Evolutionary conservation across 2,797 vertebrate genomes (phyloP).

Genomic region (Rachycentron canadum): DNA sequence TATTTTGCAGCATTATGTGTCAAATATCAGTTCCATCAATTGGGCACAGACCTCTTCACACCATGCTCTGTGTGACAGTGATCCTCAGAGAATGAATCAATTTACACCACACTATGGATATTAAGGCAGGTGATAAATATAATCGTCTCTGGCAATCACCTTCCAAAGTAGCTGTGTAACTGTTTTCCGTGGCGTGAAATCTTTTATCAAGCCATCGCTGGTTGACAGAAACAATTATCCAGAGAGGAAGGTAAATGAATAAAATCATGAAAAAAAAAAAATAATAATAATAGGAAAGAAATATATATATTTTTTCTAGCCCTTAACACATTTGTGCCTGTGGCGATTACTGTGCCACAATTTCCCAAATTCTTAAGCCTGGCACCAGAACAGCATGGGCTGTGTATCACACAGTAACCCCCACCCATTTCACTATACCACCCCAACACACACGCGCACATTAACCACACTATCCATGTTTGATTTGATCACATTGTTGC

Average conservation of each 20-base stretch:
- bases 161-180: constrained; percentile 86
- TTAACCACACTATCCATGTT: constrained; percentile 34
- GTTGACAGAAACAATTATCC: constrained; percentile 88
- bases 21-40: constrained; percentile 52
- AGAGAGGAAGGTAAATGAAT: constrained; percentile 86
- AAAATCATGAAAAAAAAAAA: constrained; percentile 77
- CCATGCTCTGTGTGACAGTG: constrained; percentile 63
- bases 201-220: constrained; percentile 84
- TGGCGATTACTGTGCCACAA: constrained; percentile 76
- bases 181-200: constrained; percentile 86
- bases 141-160: constrained; percentile 84
- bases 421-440: constrained; percentile 52
- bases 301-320: constrained; percentile 80
- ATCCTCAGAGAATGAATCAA: constrained; percentile 81
- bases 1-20: constrained; percentile 24
- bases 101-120: constrained; percentile 83
- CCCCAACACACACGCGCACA: constrained; percentile 30
- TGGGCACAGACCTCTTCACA: constrained; percentile 63
- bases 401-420: constrained; percentile 63
- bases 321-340: constrained; percentile 78
- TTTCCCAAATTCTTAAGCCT: constrained; percentile 81
- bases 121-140: constrained; percentile 88
- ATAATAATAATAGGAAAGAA: constrained; percentile 17
- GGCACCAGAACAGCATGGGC: constrained; percentile 61
- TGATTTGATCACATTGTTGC: constrained; percentile 63